Evolutionary conservation across 1,140 invertebrate genomes (phyloP).

Genomic region (Saccostrea glomerata): DNA sequence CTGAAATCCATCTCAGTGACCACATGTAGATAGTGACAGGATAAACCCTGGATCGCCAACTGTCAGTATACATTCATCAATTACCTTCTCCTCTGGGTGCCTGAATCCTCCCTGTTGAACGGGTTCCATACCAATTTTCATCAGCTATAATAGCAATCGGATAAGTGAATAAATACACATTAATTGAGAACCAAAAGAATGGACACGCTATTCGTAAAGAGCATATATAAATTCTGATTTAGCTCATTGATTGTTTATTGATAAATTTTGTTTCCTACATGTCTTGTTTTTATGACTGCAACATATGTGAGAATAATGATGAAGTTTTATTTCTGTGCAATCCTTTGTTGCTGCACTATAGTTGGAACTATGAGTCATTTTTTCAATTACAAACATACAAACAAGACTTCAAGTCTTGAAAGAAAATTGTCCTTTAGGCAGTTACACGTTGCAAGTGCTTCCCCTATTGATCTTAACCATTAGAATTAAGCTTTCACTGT

Average conservation of each 20-base stretch:
- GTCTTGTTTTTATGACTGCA: not conserved
- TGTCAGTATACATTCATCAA: not conserved
- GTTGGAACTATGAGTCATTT: not conserved
- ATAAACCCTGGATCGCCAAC: not conserved
- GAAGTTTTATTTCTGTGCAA: not conserved
- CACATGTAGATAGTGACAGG: not conserved
- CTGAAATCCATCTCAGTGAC: not conserved
- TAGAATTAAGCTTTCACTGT: not conserved
- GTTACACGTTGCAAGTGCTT: not conserved
- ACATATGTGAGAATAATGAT: conserved; percentile 1
- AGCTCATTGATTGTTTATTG: not conserved
- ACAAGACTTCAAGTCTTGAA: too few species aligned
- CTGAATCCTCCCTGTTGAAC: not conserved
- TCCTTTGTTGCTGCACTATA: not conserved
- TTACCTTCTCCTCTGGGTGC: not conserved
- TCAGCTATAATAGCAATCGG: not conserved
- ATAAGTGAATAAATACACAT: conserved; percentile 10
- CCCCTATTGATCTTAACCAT: not conserved
- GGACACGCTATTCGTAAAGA: not conserved
- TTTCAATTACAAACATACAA: too few species aligned
- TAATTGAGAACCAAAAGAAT: not conserved
- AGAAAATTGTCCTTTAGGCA: not conserved
- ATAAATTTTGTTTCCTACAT: not conserved
- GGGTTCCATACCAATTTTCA: conserved; percentile 1
- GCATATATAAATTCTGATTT: not conserved